Conservation (phyloP, 2,888 invertebrate species). For the Allolobophora icterica region DNA sequence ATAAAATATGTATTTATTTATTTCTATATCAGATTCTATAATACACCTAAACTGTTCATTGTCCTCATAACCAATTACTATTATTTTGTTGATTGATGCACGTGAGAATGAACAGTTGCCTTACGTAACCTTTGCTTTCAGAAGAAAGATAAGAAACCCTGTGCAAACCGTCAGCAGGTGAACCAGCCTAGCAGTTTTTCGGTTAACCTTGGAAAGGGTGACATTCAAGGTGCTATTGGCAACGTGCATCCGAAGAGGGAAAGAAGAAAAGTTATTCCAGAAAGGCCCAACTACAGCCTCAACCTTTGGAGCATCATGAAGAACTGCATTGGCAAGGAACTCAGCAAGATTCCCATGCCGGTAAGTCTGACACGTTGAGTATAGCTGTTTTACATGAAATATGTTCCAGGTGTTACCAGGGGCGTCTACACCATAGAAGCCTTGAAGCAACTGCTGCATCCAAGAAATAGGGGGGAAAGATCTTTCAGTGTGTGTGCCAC, state of each 20-base stretch:
- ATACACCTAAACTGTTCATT: neutral
- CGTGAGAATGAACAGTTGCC: neutral
- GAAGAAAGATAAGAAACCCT: slow-evolving; percentile 1
- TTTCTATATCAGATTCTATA: neutral
- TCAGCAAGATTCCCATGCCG: slow-evolving; percentile 99
- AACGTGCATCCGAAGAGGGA: slow-evolving; percentile 63
- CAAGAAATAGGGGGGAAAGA: too few relatives aligned
- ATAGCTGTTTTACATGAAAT: neutral
- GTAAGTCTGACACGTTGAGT: slow-evolving; percentile 67
- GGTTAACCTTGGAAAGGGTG: neutral
- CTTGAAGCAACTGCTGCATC: too few relatives aligned
- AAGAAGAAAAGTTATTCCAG: slow-evolving; percentile 83
- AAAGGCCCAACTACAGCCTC: slow-evolving; percentile 78
- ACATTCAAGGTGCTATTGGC: neutral
- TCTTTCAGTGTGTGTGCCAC: too few relatives aligned
- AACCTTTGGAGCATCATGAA: slow-evolving; percentile 99
- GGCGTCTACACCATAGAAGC: too few relatives aligned
- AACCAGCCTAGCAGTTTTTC: neutral
- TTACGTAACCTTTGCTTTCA: neutral
- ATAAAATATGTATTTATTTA: neutral
- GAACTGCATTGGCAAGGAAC: slow-evolving; percentile 98
- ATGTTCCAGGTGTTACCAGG: neutral
- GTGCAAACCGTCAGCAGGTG: neutral
- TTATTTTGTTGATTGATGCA: neutral
- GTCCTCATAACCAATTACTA: neutral